These are phyloP conservation scores for Scotopteryx bipunctaria DNA, from an alignment of 2,888 invertebrate genomes.

Conservation along the genomic window DNA sequence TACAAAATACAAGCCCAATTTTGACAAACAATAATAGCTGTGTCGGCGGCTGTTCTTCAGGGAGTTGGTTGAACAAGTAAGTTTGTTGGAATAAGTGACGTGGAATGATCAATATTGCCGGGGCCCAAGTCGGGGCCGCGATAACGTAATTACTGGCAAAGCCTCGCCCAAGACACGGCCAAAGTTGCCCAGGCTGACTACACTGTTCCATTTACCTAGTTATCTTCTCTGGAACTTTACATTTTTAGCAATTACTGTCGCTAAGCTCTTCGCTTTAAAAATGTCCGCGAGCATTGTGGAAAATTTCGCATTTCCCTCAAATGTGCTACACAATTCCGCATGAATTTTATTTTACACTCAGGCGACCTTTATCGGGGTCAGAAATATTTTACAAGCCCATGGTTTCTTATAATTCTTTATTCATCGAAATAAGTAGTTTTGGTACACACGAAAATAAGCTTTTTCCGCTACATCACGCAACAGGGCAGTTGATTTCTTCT, in stretches of 20 bases:
- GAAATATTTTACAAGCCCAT: constrained; percentile 28
- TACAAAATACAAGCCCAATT: constrained; percentile 39
- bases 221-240: constrained; percentile 34
- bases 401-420: constrained; percentile 28
- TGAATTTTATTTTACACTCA: constrained; percentile 1
- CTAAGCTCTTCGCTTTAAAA: constrained; percentile 18
- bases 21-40: constrained; percentile 42
- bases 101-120: constrained; percentile 71
- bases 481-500: constrained; percentile 24
- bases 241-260: constrained; percentile 28
- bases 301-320: constrained; percentile 17
- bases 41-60: constrained; percentile 39
- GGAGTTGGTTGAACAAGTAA: constrained; percentile 52
- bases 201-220: constrained; percentile 37
- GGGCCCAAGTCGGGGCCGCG: constrained; percentile 54
- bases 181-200: constrained; percentile 44
- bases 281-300: constrained; percentile 15
- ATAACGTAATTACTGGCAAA: constrained; percentile 68
- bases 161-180: constrained; percentile 53
- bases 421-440: constrained; percentile 35
- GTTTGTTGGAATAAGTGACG: constrained; percentile 63
- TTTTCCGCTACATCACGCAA: constrained; percentile 33
- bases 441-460: constrained; percentile 22
- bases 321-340: constrained; percentile 1
- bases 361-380: constrained; percentile 29